Evolutionary conservation across 2,113 vertebrate genomes (phyloP).

Genomic region (Engystomops pustulosus): DNA sequence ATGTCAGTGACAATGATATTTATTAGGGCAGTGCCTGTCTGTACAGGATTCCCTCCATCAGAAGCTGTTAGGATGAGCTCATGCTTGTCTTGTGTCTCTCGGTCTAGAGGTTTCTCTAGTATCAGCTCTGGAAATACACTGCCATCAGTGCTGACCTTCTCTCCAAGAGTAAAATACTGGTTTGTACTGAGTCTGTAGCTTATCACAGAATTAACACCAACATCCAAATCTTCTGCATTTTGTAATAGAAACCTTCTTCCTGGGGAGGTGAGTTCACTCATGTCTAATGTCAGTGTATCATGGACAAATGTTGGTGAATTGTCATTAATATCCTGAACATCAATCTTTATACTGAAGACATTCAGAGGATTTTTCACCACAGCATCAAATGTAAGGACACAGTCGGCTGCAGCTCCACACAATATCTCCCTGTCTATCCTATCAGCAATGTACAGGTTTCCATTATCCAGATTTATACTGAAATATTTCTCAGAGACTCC

Average conservation of each 20-base stretch:
- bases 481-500: neutral
- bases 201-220: neutral
- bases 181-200: conserved; percentile 1
- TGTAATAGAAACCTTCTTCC: neutral
- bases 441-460: conserved; percentile 11
- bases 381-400: conserved; percentile 12
- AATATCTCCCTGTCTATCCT: conserved; percentile 11
- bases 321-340: conserved; percentile 3
- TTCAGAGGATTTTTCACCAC: neutral
- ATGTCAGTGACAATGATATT: neutral
- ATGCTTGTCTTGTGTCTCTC: conserved; percentile 21
- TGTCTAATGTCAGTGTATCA: neutral
- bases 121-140: conserved; percentile 26
- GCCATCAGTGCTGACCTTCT: conserved; percentile 18
- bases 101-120: conserved; percentile 25
- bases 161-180: conserved; percentile 16
- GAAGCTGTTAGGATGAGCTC: conserved; percentile 5
- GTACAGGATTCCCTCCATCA: neutral
- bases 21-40: conserved; percentile 2
- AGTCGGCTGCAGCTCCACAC: neutral
- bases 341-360: neutral
- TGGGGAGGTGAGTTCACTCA: neutral
- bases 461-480: conserved; percentile 1
- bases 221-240: neutral
- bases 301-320: neutral